Evolutionary conservation across 92 coral and sea anemone genomes (phyloP).

Genomic region (Epizoanthus illoricatus): DNA sequence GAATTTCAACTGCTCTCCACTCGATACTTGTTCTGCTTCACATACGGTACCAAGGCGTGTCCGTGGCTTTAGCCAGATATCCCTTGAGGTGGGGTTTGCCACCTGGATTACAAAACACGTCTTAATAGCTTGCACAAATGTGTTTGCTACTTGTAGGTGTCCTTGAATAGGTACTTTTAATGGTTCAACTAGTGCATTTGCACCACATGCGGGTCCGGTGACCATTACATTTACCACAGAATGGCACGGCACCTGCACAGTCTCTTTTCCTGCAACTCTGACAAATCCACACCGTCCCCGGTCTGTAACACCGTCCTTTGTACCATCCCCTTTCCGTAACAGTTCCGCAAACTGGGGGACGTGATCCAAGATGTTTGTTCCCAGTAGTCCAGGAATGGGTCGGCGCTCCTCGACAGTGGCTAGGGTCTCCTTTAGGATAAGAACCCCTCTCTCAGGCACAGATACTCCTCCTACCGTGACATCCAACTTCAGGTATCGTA

Average conservation of each 20-base stretch:
- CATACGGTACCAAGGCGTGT: conserved; percentile 54
- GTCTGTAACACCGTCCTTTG: neutral
- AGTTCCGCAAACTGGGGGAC: conserved; percentile 53
- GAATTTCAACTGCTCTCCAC: conserved; percentile 47
- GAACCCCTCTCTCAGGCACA: conserved; percentile 54
- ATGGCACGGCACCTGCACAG: conserved; percentile 51
- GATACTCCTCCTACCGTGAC: conserved; percentile 46
- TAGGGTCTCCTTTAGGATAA: conserved; percentile 46
- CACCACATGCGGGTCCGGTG: conserved; percentile 50
- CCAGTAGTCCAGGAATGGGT: conserved; percentile 51
- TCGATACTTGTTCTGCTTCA: conserved; percentile 13
- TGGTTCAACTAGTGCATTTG: conserved; percentile 57
- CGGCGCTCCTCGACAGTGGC: conserved; percentile 23
- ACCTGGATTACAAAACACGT: conserved; percentile 44
- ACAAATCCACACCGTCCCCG: conserved; percentile 28
- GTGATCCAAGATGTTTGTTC: conserved; percentile 57
- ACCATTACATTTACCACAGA: conserved; percentile 33
- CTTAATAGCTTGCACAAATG: conserved; percentile 56
- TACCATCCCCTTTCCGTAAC: neutral
- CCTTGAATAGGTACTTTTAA: conserved; percentile 44
- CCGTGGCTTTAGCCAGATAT: conserved; percentile 51
- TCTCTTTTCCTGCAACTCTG: conserved; percentile 49
- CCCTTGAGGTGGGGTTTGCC: conserved; percentile 50
- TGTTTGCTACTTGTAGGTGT: conserved; percentile 46
- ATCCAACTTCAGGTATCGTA: conserved; percentile 60